phyloP scores from a whole-genome alignment of 2,888 invertebrate genomes.

The Prosopocoilus inquinatus region DNA sequence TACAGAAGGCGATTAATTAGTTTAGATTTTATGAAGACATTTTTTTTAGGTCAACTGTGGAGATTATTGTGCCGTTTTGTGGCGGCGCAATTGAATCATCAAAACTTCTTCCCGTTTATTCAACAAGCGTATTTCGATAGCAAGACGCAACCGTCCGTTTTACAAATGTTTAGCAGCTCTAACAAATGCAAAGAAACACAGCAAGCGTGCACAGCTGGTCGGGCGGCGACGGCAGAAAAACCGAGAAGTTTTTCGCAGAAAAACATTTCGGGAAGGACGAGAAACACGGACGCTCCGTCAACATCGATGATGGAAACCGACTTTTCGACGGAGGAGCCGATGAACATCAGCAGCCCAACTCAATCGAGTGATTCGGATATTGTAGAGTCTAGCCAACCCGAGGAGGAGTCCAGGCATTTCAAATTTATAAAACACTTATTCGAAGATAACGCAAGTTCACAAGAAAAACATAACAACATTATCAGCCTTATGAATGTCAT shows the following conservation, averaged over 20 bases:
- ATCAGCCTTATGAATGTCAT: conserved; percentile 34
- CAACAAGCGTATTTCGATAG: conserved; percentile 51
- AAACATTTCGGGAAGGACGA: background rate
- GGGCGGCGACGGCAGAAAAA: no score
- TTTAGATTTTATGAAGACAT: background rate
- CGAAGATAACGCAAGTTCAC: background rate
- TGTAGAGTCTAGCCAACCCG: conserved; percentile 17
- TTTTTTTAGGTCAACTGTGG: conserved; percentile 58
- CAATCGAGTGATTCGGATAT: conserved; percentile 8
- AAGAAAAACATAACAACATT: conserved; percentile 30
- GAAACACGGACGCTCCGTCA: background rate
- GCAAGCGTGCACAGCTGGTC: background rate
- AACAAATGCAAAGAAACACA: background rate
- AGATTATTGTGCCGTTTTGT: conserved; percentile 55
- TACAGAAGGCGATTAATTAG: no score
- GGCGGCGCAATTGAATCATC: conserved; percentile 43
- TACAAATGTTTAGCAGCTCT: conserved; percentile 28
- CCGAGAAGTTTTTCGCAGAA: no score
- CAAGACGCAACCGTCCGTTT: conserved; percentile 40
- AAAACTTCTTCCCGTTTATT: conserved; percentile 54
- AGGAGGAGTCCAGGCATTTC: conserved; percentile 4
- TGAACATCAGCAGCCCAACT: background rate
- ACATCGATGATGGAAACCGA: background rate
- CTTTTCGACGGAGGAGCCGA: background rate
- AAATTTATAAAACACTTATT: background rate